Evolutionary conservation across 2,888 invertebrate genomes (phyloP).

Genomic region (Spodoptera exigua): DNA sequence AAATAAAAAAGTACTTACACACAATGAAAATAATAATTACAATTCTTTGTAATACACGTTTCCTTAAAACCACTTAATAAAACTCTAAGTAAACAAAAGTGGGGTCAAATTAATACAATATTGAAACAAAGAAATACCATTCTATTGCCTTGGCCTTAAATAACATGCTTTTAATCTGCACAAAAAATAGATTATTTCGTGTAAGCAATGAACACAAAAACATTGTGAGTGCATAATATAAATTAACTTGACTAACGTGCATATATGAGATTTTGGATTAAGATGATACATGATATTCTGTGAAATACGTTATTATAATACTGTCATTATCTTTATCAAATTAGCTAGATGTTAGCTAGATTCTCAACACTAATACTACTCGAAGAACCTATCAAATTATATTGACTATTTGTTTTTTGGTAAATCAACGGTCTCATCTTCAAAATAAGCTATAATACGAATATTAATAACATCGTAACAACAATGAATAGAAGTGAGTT

Average conservation of each 20-base stretch:
- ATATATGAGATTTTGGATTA: constrained; percentile 42
- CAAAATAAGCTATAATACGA: too few species aligned
- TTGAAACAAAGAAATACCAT: constrained; percentile 41
- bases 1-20: too few species aligned
- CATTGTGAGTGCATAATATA: constrained; percentile 12
- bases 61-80: too few species aligned
- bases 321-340: constrained; percentile 21
- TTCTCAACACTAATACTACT: too few species aligned
- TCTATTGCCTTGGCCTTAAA: constrained; percentile 46
- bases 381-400: too few species aligned
- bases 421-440: too few species aligned
- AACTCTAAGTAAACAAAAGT: too few species aligned
- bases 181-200: constrained; percentile 45
- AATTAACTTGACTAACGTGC: constrained; percentile 40
- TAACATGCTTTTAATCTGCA: constrained; percentile 26
- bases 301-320: constrained; percentile 12
- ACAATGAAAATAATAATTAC: too few species aligned
- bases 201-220: constrained; percentile 31
- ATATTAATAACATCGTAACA: too few species aligned
- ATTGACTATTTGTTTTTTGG: too few species aligned
- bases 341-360: constrained; percentile 9
- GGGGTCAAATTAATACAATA: constrained; percentile 4
- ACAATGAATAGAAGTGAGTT: too few species aligned
- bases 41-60: too few species aligned
- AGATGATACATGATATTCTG: constrained; percentile 23